Conservation (phyloP, 2,113 vertebrate genomes). For the Macquaria australasica region DNA sequence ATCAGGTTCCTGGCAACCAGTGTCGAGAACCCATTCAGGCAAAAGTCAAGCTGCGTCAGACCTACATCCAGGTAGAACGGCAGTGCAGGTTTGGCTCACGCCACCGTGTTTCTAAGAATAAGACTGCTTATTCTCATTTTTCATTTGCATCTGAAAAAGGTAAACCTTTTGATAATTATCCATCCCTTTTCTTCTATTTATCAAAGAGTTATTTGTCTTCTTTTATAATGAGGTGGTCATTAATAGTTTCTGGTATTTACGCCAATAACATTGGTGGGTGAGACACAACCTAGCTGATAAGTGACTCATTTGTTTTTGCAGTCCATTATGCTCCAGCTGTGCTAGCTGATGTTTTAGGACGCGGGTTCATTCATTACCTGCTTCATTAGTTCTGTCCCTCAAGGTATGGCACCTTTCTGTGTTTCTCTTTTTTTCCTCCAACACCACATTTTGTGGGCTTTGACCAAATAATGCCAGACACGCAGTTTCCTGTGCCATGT, state of each 20-base stretch:
- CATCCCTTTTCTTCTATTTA: constrained; percentile 17
- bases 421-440: constrained; percentile 29
- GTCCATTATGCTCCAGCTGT: constrained; percentile 75
- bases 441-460: constrained; percentile 46
- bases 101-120: background rate
- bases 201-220: constrained; percentile 49
- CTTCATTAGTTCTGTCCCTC: constrained; percentile 76
- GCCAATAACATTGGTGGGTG: constrained; percentile 26
- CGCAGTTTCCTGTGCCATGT: constrained; percentile 54
- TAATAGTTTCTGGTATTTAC: constrained; percentile 55
- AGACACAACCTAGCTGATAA: constrained; percentile 46
- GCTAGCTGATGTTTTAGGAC: constrained; percentile 64
- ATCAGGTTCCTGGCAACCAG: background rate
- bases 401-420: constrained; percentile 66
- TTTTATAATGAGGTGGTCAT: constrained; percentile 49
- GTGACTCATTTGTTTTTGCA: constrained; percentile 67
- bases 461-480: constrained; percentile 55
- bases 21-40: background rate
- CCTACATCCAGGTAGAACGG: background rate
- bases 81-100: background rate
- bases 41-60: background rate
- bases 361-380: constrained; percentile 72
- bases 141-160: background rate
- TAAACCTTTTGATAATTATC: constrained; percentile 31
- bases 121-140: constrained; percentile 7